A percentile compares a stretch with the other conserved stretches of the same genome.
Evolutionary conservation across 2,797 vertebrate genomes (phyloP).

Genomic region (Rhynchotus rufescens): DNA sequence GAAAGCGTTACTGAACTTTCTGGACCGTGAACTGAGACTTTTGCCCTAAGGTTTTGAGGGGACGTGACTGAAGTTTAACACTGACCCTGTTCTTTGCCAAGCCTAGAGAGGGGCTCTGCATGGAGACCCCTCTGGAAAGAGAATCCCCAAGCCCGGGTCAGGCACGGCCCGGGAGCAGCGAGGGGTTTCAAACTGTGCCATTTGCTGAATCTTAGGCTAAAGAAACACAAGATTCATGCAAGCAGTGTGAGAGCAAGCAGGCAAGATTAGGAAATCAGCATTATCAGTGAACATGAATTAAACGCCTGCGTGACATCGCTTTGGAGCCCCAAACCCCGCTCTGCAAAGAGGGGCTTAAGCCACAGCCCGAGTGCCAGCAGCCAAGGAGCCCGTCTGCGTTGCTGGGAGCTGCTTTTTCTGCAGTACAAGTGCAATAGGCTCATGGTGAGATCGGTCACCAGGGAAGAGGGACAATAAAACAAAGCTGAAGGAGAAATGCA

Average conservation of each 20-base stretch:
- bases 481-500: background rate
- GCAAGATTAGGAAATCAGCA: background rate
- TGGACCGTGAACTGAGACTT: background rate
- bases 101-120: background rate
- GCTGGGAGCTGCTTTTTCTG: background rate
- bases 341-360: background rate
- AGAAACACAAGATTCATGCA: background rate
- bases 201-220: background rate
- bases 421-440: background rate
- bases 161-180: background rate
- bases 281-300: background rate
- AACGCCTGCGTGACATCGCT: background rate
- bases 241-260: background rate
- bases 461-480: background rate
- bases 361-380: background rate
- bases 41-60: no score
- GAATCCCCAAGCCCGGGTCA: background rate
- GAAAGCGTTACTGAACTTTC: background rate
- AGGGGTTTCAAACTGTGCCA: background rate
- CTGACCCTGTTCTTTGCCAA: background rate
- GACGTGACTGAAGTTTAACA: background rate
- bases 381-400: background rate
- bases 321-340: background rate
- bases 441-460: background rate
- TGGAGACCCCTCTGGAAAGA: background rate